A percentile compares a stretch with the other conserved stretches of the same genome.
Conservation (phyloP, 2,888 invertebrate genomes). For the Apodemia duryi region DNA sequence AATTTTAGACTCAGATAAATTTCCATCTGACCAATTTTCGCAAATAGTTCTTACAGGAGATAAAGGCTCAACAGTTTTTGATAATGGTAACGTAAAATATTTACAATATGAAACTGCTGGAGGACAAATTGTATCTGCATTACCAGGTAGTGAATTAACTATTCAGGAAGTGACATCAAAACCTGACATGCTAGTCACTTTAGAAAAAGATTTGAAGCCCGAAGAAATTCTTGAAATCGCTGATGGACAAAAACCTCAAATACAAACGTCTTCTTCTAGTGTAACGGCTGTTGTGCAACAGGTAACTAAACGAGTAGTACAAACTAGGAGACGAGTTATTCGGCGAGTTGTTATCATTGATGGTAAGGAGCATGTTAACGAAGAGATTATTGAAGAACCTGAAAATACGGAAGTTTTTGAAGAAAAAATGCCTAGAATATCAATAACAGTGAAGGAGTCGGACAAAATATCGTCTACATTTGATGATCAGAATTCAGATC, state of each 20-base stretch:
- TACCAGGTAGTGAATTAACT: conserved; percentile 81
- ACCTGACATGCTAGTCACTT: conserved; percentile 79
- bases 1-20: conserved; percentile 74
- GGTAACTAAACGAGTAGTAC: conserved; percentile 87
- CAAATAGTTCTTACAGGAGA: conserved; percentile 84
- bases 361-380: conserved; percentile 90
- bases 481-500: conserved; percentile 40
- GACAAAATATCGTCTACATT: conserved; percentile 54
- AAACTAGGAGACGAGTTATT: conserved; percentile 86
- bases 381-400: conserved; percentile 91
- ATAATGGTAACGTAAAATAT: conserved; percentile 81
- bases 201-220: conserved; percentile 77
- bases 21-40: conserved; percentile 82
- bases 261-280: conserved; percentile 83
- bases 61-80: conserved; percentile 77
- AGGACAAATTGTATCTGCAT: conserved; percentile 80
- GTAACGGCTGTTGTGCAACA: conserved; percentile 90
- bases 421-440: conserved; percentile 85
- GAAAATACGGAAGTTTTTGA: conserved; percentile 86
- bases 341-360: conserved; percentile 87
- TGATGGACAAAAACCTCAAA: conserved; percentile 60
- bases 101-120: conserved; percentile 82
- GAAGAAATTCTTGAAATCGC: conserved; percentile 65
- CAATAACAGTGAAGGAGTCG: conserved; percentile 82
- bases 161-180: conserved; percentile 83